Evolutionary conservation across 1,140 invertebrate species (phyloP).

Genomic region (Hesperophylax magnus): DNA sequence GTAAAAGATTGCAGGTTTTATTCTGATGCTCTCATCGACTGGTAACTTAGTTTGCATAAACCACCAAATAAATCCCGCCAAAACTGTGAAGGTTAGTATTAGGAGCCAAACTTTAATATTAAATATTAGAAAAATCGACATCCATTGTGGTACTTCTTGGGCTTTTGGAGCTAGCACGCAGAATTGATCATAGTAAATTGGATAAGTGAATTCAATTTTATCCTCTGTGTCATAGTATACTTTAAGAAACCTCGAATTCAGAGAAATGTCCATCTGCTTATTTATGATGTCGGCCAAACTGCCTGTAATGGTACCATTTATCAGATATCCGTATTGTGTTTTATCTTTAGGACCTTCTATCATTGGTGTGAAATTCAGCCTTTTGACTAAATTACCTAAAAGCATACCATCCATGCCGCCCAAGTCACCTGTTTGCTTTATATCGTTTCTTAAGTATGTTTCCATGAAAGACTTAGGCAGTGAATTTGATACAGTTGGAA

Average conservation of each 20-base stretch:
- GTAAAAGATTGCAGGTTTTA: slow-evolving; percentile 16
- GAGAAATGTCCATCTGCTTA: slow-evolving; percentile 61
- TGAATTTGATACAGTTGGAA: slow-evolving; percentile 31
- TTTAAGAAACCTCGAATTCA: slow-evolving; percentile 64
- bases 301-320: slow-evolving; percentile 62
- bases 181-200: slow-evolving; percentile 62
- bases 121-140: slow-evolving; percentile 61
- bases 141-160: slow-evolving; percentile 63
- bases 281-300: slow-evolving; percentile 62
- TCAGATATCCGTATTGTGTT: slow-evolving; percentile 58
- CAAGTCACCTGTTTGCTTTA: slow-evolving; percentile 29
- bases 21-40: not conserved
- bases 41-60: slow-evolving; percentile 50
- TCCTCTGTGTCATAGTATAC: slow-evolving; percentile 57
- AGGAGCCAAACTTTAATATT: slow-evolving; percentile 60
- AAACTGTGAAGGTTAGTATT: slow-evolving; percentile 55
- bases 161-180: slow-evolving; percentile 66
- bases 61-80: slow-evolving; percentile 59
- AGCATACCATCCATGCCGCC: slow-evolving; percentile 61
- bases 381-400: slow-evolving; percentile 59
- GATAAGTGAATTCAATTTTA: slow-evolving; percentile 61
- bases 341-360: slow-evolving; percentile 56
- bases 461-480: slow-evolving; percentile 19
- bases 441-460: slow-evolving; percentile 39
- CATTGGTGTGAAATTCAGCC: slow-evolving; percentile 62